Evolutionary conservation across 2,113 vertebrate genomes (phyloP).

Genomic region (Phrynosoma blainvillii): DNA sequence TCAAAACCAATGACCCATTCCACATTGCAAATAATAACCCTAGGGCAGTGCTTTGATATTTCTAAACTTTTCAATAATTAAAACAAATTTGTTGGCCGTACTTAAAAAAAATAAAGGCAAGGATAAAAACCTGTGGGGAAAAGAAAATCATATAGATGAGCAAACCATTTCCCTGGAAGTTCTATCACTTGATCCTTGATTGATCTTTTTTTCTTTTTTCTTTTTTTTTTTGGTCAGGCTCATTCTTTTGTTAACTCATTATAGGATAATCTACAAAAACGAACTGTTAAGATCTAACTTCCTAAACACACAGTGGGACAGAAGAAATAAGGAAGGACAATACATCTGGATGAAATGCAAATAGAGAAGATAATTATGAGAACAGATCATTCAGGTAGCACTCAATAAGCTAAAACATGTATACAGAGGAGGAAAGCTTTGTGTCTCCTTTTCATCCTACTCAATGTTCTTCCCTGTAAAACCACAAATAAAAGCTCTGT

Average conservation of each 20-base stretch:
- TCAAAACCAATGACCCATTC: constrained; percentile 5
- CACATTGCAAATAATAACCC: constrained; percentile 18
- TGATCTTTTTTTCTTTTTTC: not conserved
- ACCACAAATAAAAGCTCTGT: not conserved
- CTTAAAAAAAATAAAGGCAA: not conserved
- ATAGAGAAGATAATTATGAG: not conserved
- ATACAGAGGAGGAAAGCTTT: not conserved
- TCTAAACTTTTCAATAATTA: constrained; percentile 22
- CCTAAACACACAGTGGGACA: not conserved
- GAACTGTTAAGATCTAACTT: not conserved
- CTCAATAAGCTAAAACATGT: not conserved
- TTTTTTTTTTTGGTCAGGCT: not conserved
- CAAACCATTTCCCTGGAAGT: constrained; percentile 10
- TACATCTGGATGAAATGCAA: not conserved
- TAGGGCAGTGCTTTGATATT: constrained; percentile 9
- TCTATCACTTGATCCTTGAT: constrained; percentile 8
- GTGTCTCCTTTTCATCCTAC: not conserved
- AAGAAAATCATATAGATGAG: not conserved
- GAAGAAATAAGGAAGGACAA: not conserved
- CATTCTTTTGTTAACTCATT: not conserved
- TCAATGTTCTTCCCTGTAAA: not conserved
- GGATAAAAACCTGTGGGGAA: not conserved
- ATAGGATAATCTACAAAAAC: not conserved
- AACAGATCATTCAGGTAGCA: not conserved
- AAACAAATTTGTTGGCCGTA: constrained; percentile 26